Evolutionary conservation across 2,888 invertebrate genomes (phyloP).

Genomic region (Rhamphomyia laevipes): DNA sequence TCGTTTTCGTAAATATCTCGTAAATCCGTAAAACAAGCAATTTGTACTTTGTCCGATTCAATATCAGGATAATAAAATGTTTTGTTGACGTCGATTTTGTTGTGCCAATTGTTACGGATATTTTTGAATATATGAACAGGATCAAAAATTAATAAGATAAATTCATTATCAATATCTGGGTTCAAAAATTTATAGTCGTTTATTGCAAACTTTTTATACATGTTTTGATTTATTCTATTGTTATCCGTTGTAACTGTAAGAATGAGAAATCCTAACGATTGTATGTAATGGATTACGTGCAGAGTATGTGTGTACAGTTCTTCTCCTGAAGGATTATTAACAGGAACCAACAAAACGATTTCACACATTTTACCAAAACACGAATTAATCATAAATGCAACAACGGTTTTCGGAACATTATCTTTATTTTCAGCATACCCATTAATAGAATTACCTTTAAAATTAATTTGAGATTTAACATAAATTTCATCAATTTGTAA

Average conservation of each 20-base stretch:
- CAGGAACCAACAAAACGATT: background rate
- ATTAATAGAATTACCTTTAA: background rate
- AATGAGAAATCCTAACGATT: background rate
- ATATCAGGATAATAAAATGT: background rate
- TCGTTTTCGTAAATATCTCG: background rate
- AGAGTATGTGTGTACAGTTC: background rate
- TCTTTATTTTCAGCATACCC: background rate
- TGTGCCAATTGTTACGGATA: background rate
- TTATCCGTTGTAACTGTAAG: background rate
- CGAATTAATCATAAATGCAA: background rate
- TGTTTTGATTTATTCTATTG: background rate
- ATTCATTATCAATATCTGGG: background rate
- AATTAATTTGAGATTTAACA: background rate
- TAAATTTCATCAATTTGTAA: background rate
- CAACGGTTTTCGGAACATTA: background rate
- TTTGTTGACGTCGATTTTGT: background rate
- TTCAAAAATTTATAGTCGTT: background rate
- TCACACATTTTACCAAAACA: background rate
- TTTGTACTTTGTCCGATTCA: background rate
- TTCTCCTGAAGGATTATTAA: background rate
- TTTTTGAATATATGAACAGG: background rate
- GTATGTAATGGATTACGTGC: background rate
- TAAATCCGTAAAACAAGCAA: background rate
- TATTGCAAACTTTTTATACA: background rate
- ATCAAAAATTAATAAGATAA: background rate